Conservation (phyloP, 1,140 invertebrate genomes). For the Leguminivora glycinivorella region DNA sequence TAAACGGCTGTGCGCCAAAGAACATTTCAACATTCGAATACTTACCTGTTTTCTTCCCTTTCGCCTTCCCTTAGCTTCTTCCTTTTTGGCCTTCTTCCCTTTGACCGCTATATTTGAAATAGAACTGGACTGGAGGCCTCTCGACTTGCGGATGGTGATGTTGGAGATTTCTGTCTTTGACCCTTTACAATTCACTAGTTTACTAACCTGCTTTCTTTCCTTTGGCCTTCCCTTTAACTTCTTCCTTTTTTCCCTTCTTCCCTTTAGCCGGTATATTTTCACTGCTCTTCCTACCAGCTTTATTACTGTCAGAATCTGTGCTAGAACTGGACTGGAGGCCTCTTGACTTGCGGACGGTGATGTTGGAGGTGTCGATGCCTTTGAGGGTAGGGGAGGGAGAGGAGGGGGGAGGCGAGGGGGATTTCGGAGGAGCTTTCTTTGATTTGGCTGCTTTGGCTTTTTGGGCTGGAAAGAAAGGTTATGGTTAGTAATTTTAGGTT, state of each 20-base stretch:
- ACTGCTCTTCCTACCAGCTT: constrained; percentile 15
- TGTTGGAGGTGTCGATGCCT: constrained; percentile 46
- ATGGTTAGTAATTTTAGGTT: too few species aligned
- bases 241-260: constrained; percentile 27
- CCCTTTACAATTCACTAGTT: too few species aligned
- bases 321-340: constrained; percentile 43
- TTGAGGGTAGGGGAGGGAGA: constrained; percentile 30
- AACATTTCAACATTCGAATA: too few species aligned
- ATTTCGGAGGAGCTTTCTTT: constrained; percentile 26
- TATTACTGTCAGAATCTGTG: constrained; percentile 45
- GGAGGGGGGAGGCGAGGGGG: constrained; percentile 17
- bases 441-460: constrained; percentile 41
- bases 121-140: too few species aligned
- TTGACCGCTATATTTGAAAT: constrained; percentile 22
- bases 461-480: constrained; percentile 37
- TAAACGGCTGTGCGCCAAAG: too few species aligned
- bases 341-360: constrained; percentile 49
- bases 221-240: not conserved
- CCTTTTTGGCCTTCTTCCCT: constrained; percentile 32
- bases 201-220: constrained; percentile 13
- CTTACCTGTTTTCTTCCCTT: constrained; percentile 39
- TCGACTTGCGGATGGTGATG: too few species aligned
- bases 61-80: constrained; percentile 32
- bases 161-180: too few species aligned
- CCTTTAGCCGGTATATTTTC: constrained; percentile 32